A percentile compares a stretch with the other conserved stretches of the same genome.
phyloP scores from a whole-genome alignment of 1,140 invertebrate genomes.

The Varroa destructor region DNA sequence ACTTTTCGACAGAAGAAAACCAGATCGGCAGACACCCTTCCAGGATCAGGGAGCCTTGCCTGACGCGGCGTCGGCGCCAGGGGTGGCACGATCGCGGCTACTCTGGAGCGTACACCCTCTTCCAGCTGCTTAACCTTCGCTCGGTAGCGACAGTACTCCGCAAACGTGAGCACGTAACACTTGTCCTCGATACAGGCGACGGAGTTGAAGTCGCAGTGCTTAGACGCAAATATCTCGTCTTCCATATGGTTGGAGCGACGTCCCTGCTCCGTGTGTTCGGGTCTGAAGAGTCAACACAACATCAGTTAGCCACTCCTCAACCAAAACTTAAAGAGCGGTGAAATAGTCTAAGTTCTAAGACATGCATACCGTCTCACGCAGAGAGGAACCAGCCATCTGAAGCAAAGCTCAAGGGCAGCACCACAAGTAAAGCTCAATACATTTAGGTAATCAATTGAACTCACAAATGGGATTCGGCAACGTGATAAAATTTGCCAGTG shows the following conservation, averaged over 20 bases:
- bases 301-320: no score
- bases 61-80: slow-evolving; percentile 18
- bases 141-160: slow-evolving; percentile 84
- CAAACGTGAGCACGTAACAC: slow-evolving; percentile 88
- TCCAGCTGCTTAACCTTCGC: slow-evolving; percentile 46
- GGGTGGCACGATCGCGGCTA: slow-evolving; percentile 45
- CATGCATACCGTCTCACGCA: no score
- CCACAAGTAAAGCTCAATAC: no score
- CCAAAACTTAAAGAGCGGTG: no score
- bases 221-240: slow-evolving; percentile 86
- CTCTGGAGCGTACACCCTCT: slow-evolving; percentile 47
- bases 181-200: slow-evolving; percentile 96
- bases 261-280: slow-evolving; percentile 85
- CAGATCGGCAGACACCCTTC: slow-evolving; percentile 63
- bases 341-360: no score
- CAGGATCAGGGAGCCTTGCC: slow-evolving; percentile 49
- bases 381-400: no score
- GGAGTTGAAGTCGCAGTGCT: slow-evolving; percentile 80
- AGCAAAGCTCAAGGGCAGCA: no score
- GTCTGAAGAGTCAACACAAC: slow-evolving; percentile 44
- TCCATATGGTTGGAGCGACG: slow-evolving; percentile 58
- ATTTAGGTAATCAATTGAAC: no score
- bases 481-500: no score
- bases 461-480: no score
- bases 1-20: slow-evolving; percentile 85